These are phyloP conservation scores for Numenius phaeopus DNA, from an alignment of 2,797 vertebrate genomes.

Conservation along the genomic window DNA sequence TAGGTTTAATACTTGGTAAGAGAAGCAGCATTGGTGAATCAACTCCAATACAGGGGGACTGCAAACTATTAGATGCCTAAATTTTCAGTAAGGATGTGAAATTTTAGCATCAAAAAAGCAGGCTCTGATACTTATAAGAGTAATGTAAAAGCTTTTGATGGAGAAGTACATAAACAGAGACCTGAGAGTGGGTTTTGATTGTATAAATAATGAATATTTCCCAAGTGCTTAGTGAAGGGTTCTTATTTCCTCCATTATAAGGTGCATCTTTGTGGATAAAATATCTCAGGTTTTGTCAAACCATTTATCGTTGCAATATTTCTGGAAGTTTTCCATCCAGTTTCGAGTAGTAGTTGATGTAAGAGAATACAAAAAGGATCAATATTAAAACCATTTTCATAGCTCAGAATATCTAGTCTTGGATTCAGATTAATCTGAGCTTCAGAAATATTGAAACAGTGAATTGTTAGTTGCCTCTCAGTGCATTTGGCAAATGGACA, in stretches of 20 bases:
- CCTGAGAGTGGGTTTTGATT: not conserved
- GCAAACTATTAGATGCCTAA: not conserved
- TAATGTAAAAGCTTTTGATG: not conserved
- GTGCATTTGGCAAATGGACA: not conserved
- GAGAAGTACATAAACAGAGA: not conserved
- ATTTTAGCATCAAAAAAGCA: not conserved
- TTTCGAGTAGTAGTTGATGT: not conserved
- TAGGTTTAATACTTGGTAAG: not conserved
- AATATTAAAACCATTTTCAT: not conserved
- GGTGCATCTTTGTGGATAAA: not conserved
- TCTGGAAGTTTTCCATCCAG: not conserved
- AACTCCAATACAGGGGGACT: not conserved
- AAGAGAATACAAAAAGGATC: not conserved
- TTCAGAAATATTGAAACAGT: not conserved
- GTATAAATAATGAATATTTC: slow-evolving; percentile 9
- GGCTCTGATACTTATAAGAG: not conserved
- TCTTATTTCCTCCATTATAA: not conserved
- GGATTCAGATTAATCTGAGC: not conserved
- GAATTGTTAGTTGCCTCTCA: not conserved
- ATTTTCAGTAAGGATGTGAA: not conserved
- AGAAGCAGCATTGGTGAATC: not conserved
- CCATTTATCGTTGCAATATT: not conserved
- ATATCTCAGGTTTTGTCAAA: not conserved
- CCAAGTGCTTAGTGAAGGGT: not conserved
- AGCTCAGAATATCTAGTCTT: not conserved